Percentiles rank a stretch among this genome's conserved stretches.
Conservation (phyloP, 2,797 vertebrate species). For the Geranospiza caerulescens region DNA sequence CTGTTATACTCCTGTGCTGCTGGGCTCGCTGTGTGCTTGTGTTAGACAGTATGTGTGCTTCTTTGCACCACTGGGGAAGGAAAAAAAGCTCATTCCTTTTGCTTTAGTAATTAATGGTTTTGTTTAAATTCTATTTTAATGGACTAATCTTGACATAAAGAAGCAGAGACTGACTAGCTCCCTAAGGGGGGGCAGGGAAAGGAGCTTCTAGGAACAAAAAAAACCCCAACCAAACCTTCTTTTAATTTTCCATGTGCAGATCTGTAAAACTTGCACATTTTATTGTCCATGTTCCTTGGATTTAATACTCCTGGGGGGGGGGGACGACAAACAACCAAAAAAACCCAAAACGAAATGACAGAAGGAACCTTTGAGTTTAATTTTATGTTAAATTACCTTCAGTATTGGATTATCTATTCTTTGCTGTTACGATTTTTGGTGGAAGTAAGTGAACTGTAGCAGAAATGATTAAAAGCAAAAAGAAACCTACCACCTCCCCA, state of each 20-base stretch:
- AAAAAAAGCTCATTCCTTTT: not conserved
- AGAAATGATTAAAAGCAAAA: not conserved
- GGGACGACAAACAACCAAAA: not conserved
- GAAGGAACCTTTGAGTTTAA: not conserved
- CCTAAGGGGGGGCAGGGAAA: not conserved
- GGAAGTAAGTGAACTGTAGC: not conserved
- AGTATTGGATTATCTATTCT: not conserved
- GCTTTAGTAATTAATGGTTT: not conserved
- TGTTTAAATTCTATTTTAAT: not conserved
- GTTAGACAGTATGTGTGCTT: not conserved
- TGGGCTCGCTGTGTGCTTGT: not conserved
- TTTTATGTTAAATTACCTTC: not conserved
- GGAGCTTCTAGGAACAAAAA: not conserved
- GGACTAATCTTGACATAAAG: not conserved
- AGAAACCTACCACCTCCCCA: not conserved
- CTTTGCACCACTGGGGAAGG: not conserved
- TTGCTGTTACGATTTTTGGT: not conserved
- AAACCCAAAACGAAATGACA: not conserved
- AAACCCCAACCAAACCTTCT: not conserved
- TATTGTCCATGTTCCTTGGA: not conserved
- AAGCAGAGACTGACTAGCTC: not conserved
- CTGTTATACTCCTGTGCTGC: not conserved
- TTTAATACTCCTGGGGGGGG: accelerated
- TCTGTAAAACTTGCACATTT: not conserved
- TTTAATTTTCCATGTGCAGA: not conserved